A percentile compares a stretch with the other conserved stretches of the same genome.
Conservation (phyloP, 2,797 vertebrate genomes). For the Takifugu rubripes region DNA sequence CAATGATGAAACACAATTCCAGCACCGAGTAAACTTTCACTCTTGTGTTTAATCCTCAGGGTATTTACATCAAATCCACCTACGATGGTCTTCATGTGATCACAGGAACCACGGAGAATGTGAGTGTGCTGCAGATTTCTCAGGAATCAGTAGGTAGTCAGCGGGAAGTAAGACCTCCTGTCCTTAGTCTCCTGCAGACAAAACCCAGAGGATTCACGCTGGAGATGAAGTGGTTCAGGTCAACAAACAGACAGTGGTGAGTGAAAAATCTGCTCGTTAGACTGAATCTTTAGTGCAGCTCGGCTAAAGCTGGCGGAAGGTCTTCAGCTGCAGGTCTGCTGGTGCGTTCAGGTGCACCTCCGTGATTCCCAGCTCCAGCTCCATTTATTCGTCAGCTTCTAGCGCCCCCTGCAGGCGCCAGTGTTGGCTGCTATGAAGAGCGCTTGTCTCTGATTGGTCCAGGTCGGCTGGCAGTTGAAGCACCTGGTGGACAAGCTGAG, state of each 20-base stretch:
- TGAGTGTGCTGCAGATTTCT: slow-evolving; percentile 71
- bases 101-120: slow-evolving; percentile 94
- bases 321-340: neutral
- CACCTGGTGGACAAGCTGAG: slow-evolving; percentile 88
- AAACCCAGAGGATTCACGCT: slow-evolving; percentile 90
- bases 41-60: slow-evolving; percentile 66
- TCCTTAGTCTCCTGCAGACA: slow-evolving; percentile 88
- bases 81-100: slow-evolving; percentile 95
- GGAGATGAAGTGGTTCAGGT: slow-evolving; percentile 96
- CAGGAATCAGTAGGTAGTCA: neutral
- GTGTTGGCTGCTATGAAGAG: too few species aligned
- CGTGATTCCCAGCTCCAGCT: neutral
- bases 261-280: slow-evolving; percentile 26
- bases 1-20: neutral
- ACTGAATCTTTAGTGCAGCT: neutral
- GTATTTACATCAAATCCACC: slow-evolving; percentile 97
- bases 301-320: neutral
- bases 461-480: slow-evolving; percentile 97
- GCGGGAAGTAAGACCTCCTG: neutral
- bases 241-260: slow-evolving; percentile 94
- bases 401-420: neutral
- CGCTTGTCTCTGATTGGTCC: slow-evolving; percentile 37
- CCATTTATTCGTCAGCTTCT: neutral
- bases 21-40: neutral
- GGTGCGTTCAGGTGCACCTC: neutral